A percentile compares a stretch with the other conserved stretches of the same genome.
phyloP scores from a whole-genome alignment of 2,797 vertebrate species.

The Anguilla megastoma region DNA sequence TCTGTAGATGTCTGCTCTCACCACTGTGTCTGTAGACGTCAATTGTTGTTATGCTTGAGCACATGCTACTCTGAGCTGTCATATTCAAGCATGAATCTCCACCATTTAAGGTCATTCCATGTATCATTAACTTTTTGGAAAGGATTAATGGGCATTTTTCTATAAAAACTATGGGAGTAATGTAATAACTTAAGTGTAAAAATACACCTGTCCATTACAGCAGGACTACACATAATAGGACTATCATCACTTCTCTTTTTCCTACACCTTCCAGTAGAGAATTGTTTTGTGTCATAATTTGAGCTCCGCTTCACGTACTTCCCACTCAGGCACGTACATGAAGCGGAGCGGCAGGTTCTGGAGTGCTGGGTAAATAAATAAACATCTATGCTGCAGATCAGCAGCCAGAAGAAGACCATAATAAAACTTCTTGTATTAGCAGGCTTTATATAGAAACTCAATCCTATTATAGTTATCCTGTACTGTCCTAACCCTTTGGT shows the following conservation, averaged over 20 bases:
- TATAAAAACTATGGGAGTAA: background rate
- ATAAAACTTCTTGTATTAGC: conserved; percentile 41
- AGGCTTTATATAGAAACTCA: conserved; percentile 52
- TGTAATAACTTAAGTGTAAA: background rate
- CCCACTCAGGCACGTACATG: conserved; percentile 21
- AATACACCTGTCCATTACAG: conserved; percentile 43
- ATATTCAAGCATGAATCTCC: background rate
- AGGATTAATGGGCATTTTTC: background rate
- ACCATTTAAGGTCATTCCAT: background rate
- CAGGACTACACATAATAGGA: conserved; percentile 49
- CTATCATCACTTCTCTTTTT: conserved; percentile 48
- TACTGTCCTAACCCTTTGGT: conserved; percentile 58
- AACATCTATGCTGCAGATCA: conserved; percentile 22
- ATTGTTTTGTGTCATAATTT: conserved; percentile 40
- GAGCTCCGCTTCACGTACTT: conserved; percentile 44
- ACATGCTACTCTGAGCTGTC: background rate
- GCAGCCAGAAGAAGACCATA: conserved; percentile 29
- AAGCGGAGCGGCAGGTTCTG: background rate
- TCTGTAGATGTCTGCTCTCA: background rate
- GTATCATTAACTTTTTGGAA: background rate
- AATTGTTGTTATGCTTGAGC: too few relatives aligned
- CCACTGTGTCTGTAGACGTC: background rate
- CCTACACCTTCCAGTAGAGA: conserved; percentile 46
- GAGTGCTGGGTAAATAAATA: conserved; percentile 23
- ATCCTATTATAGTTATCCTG: conserved; percentile 69